Conservation (phyloP, 2,888 invertebrate genomes). For the Schrankia costaestrigalis region DNA sequence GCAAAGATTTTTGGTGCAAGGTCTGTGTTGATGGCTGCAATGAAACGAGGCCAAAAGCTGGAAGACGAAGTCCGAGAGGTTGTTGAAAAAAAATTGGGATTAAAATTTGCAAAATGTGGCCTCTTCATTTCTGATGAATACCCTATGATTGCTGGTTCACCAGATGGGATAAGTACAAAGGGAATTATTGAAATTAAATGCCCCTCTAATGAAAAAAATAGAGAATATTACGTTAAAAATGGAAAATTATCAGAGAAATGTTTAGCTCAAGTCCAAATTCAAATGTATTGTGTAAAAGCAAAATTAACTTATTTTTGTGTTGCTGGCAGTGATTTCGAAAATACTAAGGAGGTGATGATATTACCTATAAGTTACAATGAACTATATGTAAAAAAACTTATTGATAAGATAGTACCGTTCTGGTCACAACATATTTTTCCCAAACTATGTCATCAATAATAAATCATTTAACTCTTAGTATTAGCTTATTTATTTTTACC, state of each 20-base stretch:
- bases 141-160: conserved; percentile 4
- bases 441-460: neutral
- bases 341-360: neutral
- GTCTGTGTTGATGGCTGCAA: neutral
- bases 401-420: neutral
- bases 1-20: neutral
- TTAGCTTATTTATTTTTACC: no score
- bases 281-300: neutral
- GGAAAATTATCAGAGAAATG: neutral
- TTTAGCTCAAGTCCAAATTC: neutral
- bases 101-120: neutral
- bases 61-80: neutral
- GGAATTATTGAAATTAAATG: neutral
- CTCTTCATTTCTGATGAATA: conserved; percentile 1
- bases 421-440: neutral
- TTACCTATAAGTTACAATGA: neutral
- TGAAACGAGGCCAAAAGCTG: neutral
- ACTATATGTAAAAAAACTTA: neutral
- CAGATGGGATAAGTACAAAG: conserved; percentile 3
- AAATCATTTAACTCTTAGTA: no score
- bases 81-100: neutral
- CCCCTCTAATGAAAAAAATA: neutral
- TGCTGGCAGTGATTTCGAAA: neutral
- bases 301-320: conserved; percentile 2
- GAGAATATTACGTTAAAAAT: neutral